These are phyloP conservation scores for Idris sp. DNA, from an alignment of 1,140 invertebrate species.

Conservation along the genomic window DNA sequence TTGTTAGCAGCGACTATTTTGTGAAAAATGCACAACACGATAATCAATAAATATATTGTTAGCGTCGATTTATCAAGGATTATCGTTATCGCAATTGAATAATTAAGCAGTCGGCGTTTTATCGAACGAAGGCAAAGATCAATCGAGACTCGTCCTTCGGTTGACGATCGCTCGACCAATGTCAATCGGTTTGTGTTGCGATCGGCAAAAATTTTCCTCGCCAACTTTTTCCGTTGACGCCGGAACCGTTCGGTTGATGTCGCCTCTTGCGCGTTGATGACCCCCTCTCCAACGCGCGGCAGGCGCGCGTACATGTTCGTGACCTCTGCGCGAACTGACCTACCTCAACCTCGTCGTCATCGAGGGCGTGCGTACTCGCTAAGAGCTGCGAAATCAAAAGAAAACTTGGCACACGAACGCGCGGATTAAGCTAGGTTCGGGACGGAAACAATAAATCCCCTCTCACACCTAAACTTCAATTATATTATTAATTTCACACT, in stretches of 20 bases:
- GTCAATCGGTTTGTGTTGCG: constrained; percentile 45
- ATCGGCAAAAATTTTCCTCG: constrained; percentile 24
- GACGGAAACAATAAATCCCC: constrained; percentile 64
- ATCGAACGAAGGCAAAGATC: constrained; percentile 54
- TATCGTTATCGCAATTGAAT: constrained; percentile 61
- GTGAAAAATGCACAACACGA: no score
- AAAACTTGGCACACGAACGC: constrained; percentile 39
- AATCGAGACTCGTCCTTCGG: constrained; percentile 47
- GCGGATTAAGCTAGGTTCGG: constrained; percentile 66
- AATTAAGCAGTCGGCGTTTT: constrained; percentile 46
- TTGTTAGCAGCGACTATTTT: no score
- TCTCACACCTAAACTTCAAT: constrained; percentile 64
- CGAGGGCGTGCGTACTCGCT: constrained; percentile 65
- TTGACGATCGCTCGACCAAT: constrained; percentile 52
- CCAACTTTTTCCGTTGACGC: constrained; percentile 32
- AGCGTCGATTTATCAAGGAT: constrained; percentile 56
- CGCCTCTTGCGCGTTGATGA: no score
- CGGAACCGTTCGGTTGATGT: constrained; percentile 14
- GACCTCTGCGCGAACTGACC: constrained; percentile 66
- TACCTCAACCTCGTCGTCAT: constrained; percentile 73
- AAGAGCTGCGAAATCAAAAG: constrained; percentile 45
- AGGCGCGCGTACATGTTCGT: constrained; percentile 32
- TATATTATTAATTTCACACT: constrained; percentile 1
- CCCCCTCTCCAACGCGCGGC: constrained; percentile 5
- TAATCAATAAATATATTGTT: constrained; percentile 46